These are phyloP conservation scores for Macrosteles quadrilineatus DNA, from an alignment of 1,140 invertebrate species.

Conservation along the genomic window DNA sequence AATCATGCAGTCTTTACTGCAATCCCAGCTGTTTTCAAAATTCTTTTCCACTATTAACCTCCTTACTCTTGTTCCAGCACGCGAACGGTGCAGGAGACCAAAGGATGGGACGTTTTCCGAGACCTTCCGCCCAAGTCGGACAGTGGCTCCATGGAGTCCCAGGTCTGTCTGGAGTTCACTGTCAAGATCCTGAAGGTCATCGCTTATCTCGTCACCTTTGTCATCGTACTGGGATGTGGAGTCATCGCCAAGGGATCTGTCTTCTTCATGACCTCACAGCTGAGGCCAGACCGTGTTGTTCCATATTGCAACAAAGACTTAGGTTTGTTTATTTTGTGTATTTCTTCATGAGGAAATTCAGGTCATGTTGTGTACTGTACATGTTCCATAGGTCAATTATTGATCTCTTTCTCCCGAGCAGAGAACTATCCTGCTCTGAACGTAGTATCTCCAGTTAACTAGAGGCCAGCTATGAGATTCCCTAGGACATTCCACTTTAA, in stretches of 20 bases:
- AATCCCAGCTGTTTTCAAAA: no score
- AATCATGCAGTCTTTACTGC: no score
- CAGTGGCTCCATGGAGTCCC: conserved; percentile 84
- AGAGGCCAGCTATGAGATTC: no score
- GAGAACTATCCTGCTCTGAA: no score
- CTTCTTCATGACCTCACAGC: conserved; percentile 89
- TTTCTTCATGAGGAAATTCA: not conserved
- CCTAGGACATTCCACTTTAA: no score
- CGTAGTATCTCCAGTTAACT: no score
- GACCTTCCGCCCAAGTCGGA: conserved; percentile 85
- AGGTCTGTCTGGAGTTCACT: conserved; percentile 81
- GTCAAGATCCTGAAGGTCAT: conserved; percentile 84
- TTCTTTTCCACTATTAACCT: not conserved
- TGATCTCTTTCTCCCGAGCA: no score
- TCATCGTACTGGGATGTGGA: conserved; percentile 77
- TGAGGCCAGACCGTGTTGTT: conserved; percentile 71
- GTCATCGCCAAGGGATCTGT: conserved; percentile 84
- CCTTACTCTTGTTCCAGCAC: conserved; percentile 58
- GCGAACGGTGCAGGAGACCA: conserved; percentile 81
- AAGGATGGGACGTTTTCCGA: conserved; percentile 95
- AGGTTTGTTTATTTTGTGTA: conserved; percentile 62
- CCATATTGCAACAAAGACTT: conserved; percentile 81
- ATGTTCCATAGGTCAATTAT: no score
- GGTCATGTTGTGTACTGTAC: no score
- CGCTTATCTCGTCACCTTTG: conserved; percentile 81